Conservation (phyloP, 2,888 invertebrate species). For the Cremastobaeus sp. region DNA sequence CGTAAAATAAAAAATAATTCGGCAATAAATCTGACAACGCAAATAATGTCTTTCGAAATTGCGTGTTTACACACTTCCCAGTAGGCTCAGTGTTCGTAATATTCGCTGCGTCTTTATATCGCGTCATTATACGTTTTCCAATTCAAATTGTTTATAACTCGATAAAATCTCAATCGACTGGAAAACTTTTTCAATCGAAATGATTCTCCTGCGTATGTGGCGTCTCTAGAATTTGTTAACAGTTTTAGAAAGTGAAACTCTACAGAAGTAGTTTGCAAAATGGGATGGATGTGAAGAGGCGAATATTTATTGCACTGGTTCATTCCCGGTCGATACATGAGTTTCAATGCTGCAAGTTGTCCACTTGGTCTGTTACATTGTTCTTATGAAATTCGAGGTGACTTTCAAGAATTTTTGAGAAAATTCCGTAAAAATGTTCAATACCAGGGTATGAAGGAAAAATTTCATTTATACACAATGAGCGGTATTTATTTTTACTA, state of each 20-base stretch:
- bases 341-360: too few species aligned
- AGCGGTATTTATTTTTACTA: too few species aligned
- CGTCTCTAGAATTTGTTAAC: too few species aligned
- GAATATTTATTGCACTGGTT: background rate
- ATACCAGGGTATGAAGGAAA: too few species aligned
- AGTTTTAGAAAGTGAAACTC: conserved; percentile 10
- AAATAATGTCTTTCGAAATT: conserved; percentile 28
- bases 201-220: background rate
- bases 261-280: background rate
- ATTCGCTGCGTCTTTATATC: conserved; percentile 6
- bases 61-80: too few species aligned
- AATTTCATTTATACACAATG: too few species aligned
- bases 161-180: conserved; percentile 11
- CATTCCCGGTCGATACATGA: background rate
- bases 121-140: conserved; percentile 11
- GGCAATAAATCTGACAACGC: conserved; percentile 25
- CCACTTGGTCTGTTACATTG: too few species aligned
- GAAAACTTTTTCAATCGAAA: conserved; percentile 15
- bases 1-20: conserved; percentile 27
- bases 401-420: too few species aligned
- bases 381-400: too few species aligned
- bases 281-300: background rate
- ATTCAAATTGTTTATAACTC: conserved; percentile 4
- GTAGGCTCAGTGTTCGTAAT: conserved; percentile 15
- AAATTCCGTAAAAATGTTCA: too few species aligned